Conservation (phyloP, 2,888 invertebrate species). For the Arctia plantaginis region DNA sequence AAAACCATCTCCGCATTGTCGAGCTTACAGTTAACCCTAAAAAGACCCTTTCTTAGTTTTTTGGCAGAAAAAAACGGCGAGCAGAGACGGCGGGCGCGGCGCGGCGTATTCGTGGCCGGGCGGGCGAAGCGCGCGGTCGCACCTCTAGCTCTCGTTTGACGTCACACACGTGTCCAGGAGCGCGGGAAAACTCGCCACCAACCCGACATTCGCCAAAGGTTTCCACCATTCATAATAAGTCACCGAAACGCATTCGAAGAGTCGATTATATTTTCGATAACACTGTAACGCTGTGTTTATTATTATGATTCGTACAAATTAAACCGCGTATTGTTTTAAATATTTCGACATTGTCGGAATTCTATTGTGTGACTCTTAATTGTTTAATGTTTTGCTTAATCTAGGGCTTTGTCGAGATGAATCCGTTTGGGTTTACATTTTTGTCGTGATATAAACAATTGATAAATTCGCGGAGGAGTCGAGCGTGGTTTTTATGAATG, state of each 20-base stretch:
- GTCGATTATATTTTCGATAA: slow-evolving; percentile 67
- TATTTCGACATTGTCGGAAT: slow-evolving; percentile 80
- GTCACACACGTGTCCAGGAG: slow-evolving; percentile 66
- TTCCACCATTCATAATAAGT: slow-evolving; percentile 56
- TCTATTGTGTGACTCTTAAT: slow-evolving; percentile 78
- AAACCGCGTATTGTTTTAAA: slow-evolving; percentile 80
- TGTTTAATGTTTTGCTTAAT: slow-evolving; percentile 76
- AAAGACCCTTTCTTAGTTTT: slow-evolving; percentile 82
- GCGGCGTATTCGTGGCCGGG: slow-evolving; percentile 78
- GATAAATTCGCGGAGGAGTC: slow-evolving; percentile 82
- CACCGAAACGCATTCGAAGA: slow-evolving; percentile 57
- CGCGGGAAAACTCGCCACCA: slow-evolving; percentile 79
- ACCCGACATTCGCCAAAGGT: slow-evolving; percentile 49
- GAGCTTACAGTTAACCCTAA: slow-evolving; percentile 81
- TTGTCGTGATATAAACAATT: slow-evolving; percentile 81
- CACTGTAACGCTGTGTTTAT: slow-evolving; percentile 75
- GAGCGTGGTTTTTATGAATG: slow-evolving; percentile 84
- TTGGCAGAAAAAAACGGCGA: slow-evolving; percentile 78
- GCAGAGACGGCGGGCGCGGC: slow-evolving; percentile 62
- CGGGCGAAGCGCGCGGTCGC: slow-evolving; percentile 81
- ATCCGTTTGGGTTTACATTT: slow-evolving; percentile 74
- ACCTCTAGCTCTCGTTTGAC: slow-evolving; percentile 59
- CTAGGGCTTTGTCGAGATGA: slow-evolving; percentile 74
- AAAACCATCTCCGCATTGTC: slow-evolving; percentile 67
- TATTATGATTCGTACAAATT: slow-evolving; percentile 77